phyloP scores from a whole-genome alignment of 2,797 vertebrate genomes.

The Coreius guichenoti region DNA sequence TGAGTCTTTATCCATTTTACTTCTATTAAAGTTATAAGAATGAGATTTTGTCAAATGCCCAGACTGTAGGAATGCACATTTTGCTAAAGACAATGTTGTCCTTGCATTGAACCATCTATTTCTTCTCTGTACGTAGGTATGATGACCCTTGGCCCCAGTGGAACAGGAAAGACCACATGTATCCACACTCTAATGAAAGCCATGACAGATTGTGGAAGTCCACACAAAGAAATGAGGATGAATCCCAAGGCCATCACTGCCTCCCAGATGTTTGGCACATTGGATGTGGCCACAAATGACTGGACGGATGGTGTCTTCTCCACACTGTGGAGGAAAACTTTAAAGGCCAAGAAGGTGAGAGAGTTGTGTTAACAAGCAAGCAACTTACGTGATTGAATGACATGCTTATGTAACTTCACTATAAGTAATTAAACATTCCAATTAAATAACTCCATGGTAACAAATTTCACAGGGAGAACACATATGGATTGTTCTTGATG shows the following conservation, averaged over 20 bases:
- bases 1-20: slow-evolving; percentile 55
- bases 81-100: background rate
- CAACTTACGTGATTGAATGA: background rate
- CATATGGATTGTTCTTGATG: slow-evolving; percentile 82
- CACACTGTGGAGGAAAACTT: slow-evolving; percentile 87
- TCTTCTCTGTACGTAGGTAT: slow-evolving; percentile 75
- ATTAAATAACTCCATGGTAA: background rate
- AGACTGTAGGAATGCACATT: background rate
- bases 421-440: background rate
- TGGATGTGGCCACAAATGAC: slow-evolving; percentile 88
- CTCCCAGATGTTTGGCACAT: slow-evolving; percentile 87
- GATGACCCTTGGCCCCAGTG: slow-evolving; percentile 86
- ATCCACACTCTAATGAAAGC: slow-evolving; percentile 87
- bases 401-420: background rate
- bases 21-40: slow-evolving; percentile 4
- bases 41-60: background rate
- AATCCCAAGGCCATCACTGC: slow-evolving; percentile 88
- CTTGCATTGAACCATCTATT: background rate
- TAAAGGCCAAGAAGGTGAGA: slow-evolving; percentile 85
- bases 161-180: slow-evolving; percentile 84
- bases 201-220: slow-evolving; percentile 82
- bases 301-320: slow-evolving; percentile 90
- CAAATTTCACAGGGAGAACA: slow-evolving; percentile 72
- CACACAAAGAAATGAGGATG: slow-evolving; percentile 89
- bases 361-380: background rate